A percentile compares a stretch with the other conserved stretches of the same genome.
Evolutionary conservation across 2,888 invertebrate species (phyloP).

Genomic region (Mythimna lalbum): DNA sequence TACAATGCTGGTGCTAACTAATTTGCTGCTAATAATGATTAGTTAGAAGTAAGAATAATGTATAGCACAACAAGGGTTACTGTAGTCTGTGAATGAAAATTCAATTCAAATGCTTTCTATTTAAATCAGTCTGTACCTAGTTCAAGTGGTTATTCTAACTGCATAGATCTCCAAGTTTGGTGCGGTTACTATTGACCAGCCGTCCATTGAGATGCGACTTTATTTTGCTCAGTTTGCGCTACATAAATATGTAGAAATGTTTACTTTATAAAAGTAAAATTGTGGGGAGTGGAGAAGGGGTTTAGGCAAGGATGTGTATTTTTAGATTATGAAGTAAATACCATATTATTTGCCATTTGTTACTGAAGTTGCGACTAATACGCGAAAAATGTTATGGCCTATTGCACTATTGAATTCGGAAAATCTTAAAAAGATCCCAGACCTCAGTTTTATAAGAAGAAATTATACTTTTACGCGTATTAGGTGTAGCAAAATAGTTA

Average conservation of each 20-base stretch:
- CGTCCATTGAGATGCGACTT: slow-evolving; percentile 35
- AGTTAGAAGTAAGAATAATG: slow-evolving; percentile 45
- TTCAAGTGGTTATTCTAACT: slow-evolving; percentile 2
- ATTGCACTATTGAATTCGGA: slow-evolving; percentile 8
- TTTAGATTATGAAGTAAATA: slow-evolving; percentile 32
- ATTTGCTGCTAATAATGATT: slow-evolving; percentile 64
- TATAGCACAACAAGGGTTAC: slow-evolving; percentile 28
- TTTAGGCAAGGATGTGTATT: slow-evolving; percentile 37
- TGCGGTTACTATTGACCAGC: slow-evolving; percentile 25
- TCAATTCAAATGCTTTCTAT: slow-evolving; percentile 1
- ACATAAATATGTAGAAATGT: slow-evolving; percentile 11
- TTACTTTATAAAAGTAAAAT: slow-evolving; percentile 44
- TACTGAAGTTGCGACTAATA: slow-evolving; percentile 44
- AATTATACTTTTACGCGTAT: slow-evolving; percentile 40
- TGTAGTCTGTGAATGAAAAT: slow-evolving; percentile 21
- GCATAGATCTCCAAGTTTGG: slow-evolving; percentile 19
- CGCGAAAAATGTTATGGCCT: slow-evolving; percentile 27
- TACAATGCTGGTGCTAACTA: slow-evolving; percentile 70
- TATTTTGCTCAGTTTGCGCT: slow-evolving; percentile 58
- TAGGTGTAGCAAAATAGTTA: slow-evolving; percentile 43
- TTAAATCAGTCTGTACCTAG: slow-evolving; percentile 5
- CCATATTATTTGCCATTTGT: slow-evolving; percentile 56
- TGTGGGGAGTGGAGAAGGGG: slow-evolving; percentile 3
- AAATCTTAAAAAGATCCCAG: background rate
- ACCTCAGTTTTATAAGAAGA: background rate